phyloP scores from a whole-genome alignment of 2,797 vertebrate species.

The Simalia tracyae region DNA sequence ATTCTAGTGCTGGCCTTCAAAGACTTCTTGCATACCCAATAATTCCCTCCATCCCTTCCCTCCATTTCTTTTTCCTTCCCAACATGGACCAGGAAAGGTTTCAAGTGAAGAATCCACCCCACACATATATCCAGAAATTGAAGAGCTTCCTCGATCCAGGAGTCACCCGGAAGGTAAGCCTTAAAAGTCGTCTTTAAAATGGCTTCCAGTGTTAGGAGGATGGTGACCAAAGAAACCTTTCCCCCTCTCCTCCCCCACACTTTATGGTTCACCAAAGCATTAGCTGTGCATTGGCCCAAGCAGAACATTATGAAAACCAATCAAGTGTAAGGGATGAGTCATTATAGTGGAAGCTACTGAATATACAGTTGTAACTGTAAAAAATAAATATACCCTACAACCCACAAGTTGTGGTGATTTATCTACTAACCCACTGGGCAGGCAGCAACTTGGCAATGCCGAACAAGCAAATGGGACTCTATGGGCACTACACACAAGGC shows the following conservation, averaged over 20 bases:
- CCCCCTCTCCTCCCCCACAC: background rate
- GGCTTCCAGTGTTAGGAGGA: background rate
- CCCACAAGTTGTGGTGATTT: background rate
- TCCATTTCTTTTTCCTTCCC: background rate
- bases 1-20: background rate
- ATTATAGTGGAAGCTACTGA: background rate
- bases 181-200: background rate
- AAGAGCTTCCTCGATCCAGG: conserved; percentile 78
- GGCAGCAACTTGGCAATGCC: background rate
- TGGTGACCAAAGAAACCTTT: too few relatives aligned
- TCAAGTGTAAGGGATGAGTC: background rate
- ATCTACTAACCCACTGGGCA: background rate
- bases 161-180: conserved; percentile 76
- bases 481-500: background rate
- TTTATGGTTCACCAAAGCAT: background rate
- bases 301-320: background rate
- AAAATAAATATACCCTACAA: background rate
- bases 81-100: conserved; percentile 72
- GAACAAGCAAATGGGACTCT: background rate
- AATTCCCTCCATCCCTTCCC: background rate
- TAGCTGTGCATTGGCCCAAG: background rate
- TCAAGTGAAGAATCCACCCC: conserved; percentile 82
- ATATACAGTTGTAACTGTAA: background rate
- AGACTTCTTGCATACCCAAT: background rate
- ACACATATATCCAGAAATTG: conserved; percentile 80